Conservation (phyloP, 1,140 invertebrate genomes). For the Apis mellifera region DNA sequence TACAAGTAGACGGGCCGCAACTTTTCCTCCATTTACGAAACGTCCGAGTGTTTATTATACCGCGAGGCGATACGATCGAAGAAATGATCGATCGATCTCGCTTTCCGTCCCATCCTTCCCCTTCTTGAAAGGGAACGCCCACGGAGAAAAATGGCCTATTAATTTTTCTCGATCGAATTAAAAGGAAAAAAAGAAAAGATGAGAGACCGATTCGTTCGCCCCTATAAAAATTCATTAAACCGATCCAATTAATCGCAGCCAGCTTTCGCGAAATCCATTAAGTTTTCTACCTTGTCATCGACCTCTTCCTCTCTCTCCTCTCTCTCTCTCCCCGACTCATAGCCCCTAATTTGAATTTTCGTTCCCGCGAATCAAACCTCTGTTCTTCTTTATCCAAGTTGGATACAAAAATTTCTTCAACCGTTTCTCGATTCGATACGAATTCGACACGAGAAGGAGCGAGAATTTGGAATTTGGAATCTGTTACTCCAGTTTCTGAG, state of each 20-base stretch:
- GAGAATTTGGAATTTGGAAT: neutral
- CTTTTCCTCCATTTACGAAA: neutral
- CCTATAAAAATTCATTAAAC: constrained; percentile 48
- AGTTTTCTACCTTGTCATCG: constrained; percentile 18
- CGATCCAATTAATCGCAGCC: constrained; percentile 34
- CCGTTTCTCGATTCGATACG: neutral
- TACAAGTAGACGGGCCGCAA: neutral
- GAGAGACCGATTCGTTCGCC: neutral
- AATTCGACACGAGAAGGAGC: too few relatives aligned
- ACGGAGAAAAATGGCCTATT: constrained; percentile 13
- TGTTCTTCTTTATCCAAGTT: neutral
- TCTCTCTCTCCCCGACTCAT: too few relatives aligned
- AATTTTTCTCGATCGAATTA: constrained; percentile 15
- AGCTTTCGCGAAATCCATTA: constrained; percentile 40
- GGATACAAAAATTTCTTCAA: neutral
- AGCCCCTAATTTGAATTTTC: neutral
- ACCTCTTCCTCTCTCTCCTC: too few relatives aligned
- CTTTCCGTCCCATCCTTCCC: neutral
- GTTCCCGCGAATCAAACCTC: neutral
- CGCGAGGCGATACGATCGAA: neutral
- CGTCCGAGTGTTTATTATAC: too few relatives aligned
- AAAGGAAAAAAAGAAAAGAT: neutral
- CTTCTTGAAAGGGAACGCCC: neutral
- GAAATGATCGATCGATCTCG: neutral
- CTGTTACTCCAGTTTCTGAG: constrained; percentile 16